These are phyloP conservation scores for Metallyticus violacea DNA, from an alignment of 2,888 invertebrate genomes.

Conservation along the genomic window DNA sequence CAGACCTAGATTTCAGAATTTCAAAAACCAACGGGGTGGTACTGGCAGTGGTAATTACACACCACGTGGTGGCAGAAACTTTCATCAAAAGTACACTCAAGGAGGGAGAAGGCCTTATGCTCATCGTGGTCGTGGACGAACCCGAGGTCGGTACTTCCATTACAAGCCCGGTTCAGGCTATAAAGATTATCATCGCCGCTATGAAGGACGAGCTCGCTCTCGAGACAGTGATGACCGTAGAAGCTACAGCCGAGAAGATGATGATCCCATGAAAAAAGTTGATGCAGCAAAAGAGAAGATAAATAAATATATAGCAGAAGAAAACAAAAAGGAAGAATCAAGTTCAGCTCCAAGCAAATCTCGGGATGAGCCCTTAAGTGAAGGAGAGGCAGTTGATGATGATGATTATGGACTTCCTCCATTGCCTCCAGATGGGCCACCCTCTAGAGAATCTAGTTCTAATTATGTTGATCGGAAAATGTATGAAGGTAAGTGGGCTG, in stretches of 20 bases:
- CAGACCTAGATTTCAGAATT: slow-evolving; percentile 71
- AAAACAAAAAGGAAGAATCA: slow-evolving; percentile 36
- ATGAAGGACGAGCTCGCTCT: slow-evolving; percentile 60
- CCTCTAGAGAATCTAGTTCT: slow-evolving; percentile 39
- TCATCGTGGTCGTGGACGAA: slow-evolving; percentile 44
- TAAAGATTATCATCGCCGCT: slow-evolving; percentile 60
- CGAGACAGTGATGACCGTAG: slow-evolving; percentile 51
- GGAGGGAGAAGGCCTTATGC: slow-evolving; percentile 41
- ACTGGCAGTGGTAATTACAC: slow-evolving; percentile 40
- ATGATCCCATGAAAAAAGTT: slow-evolving; percentile 51
- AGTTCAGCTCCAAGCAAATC: slow-evolving; percentile 40
- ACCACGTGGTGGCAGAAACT: slow-evolving; percentile 44
- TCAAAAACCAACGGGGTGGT: slow-evolving; percentile 49
- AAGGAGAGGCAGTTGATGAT: slow-evolving; percentile 58
- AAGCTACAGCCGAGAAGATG: slow-evolving; percentile 48
- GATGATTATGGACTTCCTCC: slow-evolving; percentile 39
- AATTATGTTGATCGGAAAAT: slow-evolving; percentile 59
- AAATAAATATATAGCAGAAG: slow-evolving; percentile 53
- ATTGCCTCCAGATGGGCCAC: slow-evolving; percentile 23
- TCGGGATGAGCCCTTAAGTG: slow-evolving; percentile 56
- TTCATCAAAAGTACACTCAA: slow-evolving; percentile 42
- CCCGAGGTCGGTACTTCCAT: slow-evolving; percentile 46
- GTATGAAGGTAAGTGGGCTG: slow-evolving; percentile 65
- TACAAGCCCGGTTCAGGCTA: slow-evolving; percentile 47
- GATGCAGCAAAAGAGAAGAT: slow-evolving; percentile 57